Evolutionary conservation across 2,113 vertebrate genomes (phyloP), one percentile per base, ranked within the genome.

Genomic region (Perognathus longimembris): DNA sequence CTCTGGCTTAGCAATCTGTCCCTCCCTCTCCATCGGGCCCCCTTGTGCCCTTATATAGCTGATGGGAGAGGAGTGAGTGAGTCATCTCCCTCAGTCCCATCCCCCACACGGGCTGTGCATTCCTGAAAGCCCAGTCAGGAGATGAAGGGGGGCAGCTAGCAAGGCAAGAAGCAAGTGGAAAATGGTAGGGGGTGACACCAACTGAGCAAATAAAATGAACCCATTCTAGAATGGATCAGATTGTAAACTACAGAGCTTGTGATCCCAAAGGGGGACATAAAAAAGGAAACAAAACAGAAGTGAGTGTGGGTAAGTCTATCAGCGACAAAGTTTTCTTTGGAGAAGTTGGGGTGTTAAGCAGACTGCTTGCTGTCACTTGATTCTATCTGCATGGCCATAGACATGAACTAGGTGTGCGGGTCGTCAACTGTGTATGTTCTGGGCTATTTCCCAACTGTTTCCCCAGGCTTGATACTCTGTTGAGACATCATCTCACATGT

Each of bases 41-140:
- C 96, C 78, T 93, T 79, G 82, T 95, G 96, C 94, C 96, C 95
- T 96, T 97, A 97, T 96, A 97, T 96, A 95, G 96, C 93, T 89
- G 96, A 86, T 85, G 82, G 57, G 87, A 95, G 77, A 92, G 81
- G 84, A 89, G 38, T 28, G 0, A 77, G 79, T 97, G 96, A 97
- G 87, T 97, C 97, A 97, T 78, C 50, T 86, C 54, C 34, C 64
- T 24, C 38, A 26, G 38, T 24, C 38, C 45, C 36, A 4, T 17
- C 22, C 22, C 54, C 34, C 54, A 34, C 86, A 85, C 45, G 38
- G 76, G 66, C 88, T 85, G 70, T 89, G 66, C 96, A 97, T 97
- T 97, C 96, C 96, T 92, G 81, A 96, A 74, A 89, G 73, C 89
- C 91, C 86, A 42, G 92, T 96, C 96, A 97, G 95, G 94, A 89